Base-by-base conservation (phyloP, 1,140 invertebrate genomes). In the Brachionus koreanus region DNA sequence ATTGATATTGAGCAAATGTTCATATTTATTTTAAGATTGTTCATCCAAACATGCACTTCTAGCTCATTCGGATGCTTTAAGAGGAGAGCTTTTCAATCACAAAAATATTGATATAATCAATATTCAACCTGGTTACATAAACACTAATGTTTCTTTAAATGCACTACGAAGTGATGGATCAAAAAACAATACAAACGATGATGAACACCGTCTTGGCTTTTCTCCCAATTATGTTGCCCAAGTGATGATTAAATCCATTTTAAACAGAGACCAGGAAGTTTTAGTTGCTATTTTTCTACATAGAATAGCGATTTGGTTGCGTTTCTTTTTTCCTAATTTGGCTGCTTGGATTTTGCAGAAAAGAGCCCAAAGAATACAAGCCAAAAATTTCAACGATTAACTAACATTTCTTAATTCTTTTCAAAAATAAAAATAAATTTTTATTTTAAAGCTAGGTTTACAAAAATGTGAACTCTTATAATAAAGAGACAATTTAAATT, bases 141-240 rank as follows among this genome's bases (percentile, higher is more conserved):
- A 69, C 23, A 82, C 82, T 9, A 69, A 82, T 39, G 46, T 82
- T 37, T 74, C 63, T 19, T 19, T 52, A 9, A 82, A 82, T 33
- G 82, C 82, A 10, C 35, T 82, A 6, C 43, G 39, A 37, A 69
- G 57, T 37, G 79, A 82, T 72, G 79, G 79, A n/a, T 19, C 46
- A 19, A 79, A 79, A 29, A 79, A 79, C 23, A 61, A 65, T n/a
- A 79, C 61, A 65, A 79, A 79, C n/a, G 76, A 79, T 35, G 76
- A 79, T 42, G 76, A 79, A 12, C 76, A 79, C 61, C 76, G 76
- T 61, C 37, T 61, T 9, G 76, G 76, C 1, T 79, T 61, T 43
- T 35, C 19, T 23, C 76, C 76, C 0, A 79, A 63, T 29, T 79
- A 79, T 61, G 76, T 79, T 19, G 76, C 46, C 13, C 46, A 61